Percentiles rank a stretch among this genome's conserved stretches.
These are phyloP conservation scores for Calcarius ornatus DNA, from an alignment of 2,113 vertebrate genomes.

Conservation along the genomic window DNA sequence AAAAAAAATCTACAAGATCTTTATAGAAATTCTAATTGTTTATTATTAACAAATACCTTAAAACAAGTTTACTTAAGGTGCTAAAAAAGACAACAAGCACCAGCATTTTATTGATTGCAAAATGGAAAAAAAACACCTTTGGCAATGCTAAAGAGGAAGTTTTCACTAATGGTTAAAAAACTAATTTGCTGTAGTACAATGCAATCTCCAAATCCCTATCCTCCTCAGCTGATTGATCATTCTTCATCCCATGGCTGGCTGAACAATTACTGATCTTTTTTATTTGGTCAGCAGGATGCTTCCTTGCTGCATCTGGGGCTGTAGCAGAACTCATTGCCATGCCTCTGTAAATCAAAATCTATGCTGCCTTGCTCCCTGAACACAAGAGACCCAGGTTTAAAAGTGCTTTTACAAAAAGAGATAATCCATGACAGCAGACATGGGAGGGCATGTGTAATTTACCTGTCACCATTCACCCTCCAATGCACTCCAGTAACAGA, in stretches of 20 bases:
- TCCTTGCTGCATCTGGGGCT: neutral
- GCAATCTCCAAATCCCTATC: neutral
- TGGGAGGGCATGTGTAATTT: rapidly evolving
- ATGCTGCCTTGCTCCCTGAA: neutral
- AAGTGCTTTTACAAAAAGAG: neutral
- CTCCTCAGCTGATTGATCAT: neutral
- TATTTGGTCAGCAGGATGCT: neutral
- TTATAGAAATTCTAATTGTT: neutral
- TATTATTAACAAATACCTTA: neutral
- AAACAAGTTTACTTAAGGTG: neutral
- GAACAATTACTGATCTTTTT: neutral
- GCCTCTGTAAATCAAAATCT: neutral
- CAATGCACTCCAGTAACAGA: rapidly evolving
- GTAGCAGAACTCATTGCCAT: neutral
- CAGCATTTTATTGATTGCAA: neutral
- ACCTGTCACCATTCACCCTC: neutral
- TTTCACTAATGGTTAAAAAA: neutral
- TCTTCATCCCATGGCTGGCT: neutral
- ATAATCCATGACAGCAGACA: neutral
- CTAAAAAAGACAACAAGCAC: neutral
- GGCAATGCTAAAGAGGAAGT: neutral
- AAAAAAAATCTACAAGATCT: neutral
- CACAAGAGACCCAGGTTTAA: neutral
- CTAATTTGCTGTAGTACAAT: neutral
- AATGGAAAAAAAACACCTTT: neutral